Base-by-base conservation (phyloP, 1,140 invertebrate species). In the Pseudomyrmex dendroicus region DNA sequence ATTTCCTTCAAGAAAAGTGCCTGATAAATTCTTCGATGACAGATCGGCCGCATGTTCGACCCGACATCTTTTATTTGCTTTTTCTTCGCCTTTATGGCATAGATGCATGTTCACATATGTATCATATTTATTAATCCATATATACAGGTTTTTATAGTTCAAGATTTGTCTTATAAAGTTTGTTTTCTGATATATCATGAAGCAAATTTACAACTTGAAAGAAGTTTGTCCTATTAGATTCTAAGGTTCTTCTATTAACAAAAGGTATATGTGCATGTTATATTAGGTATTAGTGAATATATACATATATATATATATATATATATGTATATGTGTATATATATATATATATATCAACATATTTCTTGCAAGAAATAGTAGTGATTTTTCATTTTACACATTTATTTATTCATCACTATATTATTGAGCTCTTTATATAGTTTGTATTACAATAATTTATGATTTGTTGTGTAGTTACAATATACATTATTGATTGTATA, bases 51-150 rank as follows among this genome's bases (percentile, higher is more conserved):
- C 73, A 56, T 77, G 73, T 48, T 25, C 17, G 63, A 67, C 59
- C 62, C 62, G 73, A 77, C 73, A 77, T 77, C 62, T 77, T 77
- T 48, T 25, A 67, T 67, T 9, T 44, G 35, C 35, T 20, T 77
- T 8, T 12, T 35, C 22, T 15, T 20, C 48, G 35, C 10, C 54
- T 56, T 66, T 66, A n/a, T 17, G 48, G 0, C 52, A 8, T 17
- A 3, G 20, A 52, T 4, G 15, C 10, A 46, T 12, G n/a, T 72
- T 10, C 12, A 35, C 48, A 7, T 20, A 22, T n/a, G 35, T 3
- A 46, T 13, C 15, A 22, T 22, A 15, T n/a, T 8, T 17, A 4
- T 35, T 35, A 35, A 35, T 35, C 35, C 5, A 44, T 61, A 76
- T 5, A 12, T 10, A 12, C 0, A 35, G 7, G 5, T 5, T 8